Evolutionary conservation across 2,797 vertebrate genomes (phyloP).

Genomic region (Argyrosomus regius): DNA sequence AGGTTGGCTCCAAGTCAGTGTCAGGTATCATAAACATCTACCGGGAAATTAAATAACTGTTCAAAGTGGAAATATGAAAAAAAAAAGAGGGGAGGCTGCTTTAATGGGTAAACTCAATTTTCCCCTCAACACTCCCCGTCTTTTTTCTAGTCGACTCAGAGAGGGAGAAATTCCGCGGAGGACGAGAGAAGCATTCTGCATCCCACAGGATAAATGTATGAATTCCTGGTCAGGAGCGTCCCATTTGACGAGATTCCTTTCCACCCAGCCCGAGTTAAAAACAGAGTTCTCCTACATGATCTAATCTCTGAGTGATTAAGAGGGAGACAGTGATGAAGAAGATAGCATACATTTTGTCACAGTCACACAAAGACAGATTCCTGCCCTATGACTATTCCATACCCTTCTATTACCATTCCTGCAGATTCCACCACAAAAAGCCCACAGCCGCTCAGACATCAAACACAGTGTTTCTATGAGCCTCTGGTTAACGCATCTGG

Average conservation of each 20-base stretch:
- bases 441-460: constrained; percentile 48
- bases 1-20: constrained; percentile 84
- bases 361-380: constrained; percentile 45
- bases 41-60: constrained; percentile 92
- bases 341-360: constrained; percentile 27
- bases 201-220: constrained; percentile 67
- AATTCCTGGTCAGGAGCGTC: constrained; percentile 57
- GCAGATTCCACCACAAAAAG: constrained; percentile 49
- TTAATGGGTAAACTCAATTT: constrained; percentile 87
- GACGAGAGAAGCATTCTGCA: constrained; percentile 38
- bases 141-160: constrained; percentile 57
- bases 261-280: constrained; percentile 31
- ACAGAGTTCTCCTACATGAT: constrained; percentile 53
- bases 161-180: constrained; percentile 46
- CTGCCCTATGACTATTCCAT: constrained; percentile 30
- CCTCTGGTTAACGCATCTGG: constrained; percentile 65
- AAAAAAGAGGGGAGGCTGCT: constrained; percentile 69
- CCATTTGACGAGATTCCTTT: constrained; percentile 57
- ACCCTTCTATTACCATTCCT: constrained; percentile 54
- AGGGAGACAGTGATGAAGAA: constrained; percentile 24
- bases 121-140: constrained; percentile 79
- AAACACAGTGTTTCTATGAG: constrained; percentile 47
- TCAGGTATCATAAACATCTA: constrained; percentile 91
- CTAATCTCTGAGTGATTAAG: constrained; percentile 29
- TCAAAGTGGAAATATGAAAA: constrained; percentile 91